Percentiles rank a stretch among this genome's conserved stretches.
These are phyloP conservation scores for Nasua narica DNA, from an alignment of 2,797 vertebrate genomes.

Conservation along the genomic window DNA sequence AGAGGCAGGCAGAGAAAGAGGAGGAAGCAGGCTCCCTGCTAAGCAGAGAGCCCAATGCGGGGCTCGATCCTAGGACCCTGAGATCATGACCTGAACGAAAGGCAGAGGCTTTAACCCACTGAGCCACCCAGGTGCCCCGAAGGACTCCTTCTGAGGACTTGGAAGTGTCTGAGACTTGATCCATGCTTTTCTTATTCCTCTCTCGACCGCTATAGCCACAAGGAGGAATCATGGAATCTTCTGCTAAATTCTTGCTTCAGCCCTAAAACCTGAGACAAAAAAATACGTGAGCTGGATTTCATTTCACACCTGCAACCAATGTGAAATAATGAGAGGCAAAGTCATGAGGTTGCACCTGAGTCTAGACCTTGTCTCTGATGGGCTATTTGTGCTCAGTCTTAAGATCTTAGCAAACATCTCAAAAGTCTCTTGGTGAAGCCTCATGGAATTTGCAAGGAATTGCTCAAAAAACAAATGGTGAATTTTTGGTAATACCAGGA, in stretches of 20 bases:
- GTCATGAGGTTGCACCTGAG: neutral
- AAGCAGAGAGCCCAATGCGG: no score
- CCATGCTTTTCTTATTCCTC: neutral
- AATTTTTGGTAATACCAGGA: neutral
- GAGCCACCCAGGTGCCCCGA: neutral
- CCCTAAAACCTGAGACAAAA: neutral
- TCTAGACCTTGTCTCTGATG: neutral
- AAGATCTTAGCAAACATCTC: neutral
- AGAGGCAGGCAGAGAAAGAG: no score
- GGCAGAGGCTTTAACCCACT: no score
- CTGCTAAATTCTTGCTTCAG: neutral
- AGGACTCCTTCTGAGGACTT: neutral
- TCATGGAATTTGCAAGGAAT: neutral
- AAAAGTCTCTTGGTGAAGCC: neutral
- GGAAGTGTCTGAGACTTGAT: neutral
- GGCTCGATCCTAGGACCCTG: no score
- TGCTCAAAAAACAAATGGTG: neutral
- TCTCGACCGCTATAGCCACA: neutral
- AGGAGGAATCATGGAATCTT: neutral
- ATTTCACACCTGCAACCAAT: neutral
- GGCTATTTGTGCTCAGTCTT: neutral
- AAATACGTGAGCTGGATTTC: neutral
- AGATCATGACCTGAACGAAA: no score
- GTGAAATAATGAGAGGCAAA: slow-evolving; percentile 6
- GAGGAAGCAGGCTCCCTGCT: no score